phyloP scores from a whole-genome alignment of 2,888 invertebrate species.

The Pachliopta kotzebuea region DNA sequence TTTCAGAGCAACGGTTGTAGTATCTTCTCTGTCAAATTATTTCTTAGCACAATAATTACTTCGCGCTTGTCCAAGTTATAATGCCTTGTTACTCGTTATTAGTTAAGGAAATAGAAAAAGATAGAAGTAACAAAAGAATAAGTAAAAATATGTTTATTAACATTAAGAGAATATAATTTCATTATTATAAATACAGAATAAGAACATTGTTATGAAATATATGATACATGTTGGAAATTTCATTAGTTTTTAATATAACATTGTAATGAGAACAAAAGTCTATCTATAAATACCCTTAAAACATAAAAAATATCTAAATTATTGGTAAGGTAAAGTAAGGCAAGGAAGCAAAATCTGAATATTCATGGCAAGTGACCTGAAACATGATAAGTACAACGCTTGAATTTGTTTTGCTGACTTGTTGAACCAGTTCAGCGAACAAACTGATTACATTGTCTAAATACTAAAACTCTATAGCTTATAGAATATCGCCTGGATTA shows the following conservation, averaged over 20 bases:
- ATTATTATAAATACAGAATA: constrained; percentile 32
- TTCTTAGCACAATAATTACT: background rate
- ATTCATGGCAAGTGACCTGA: constrained; percentile 41
- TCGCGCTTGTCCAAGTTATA: background rate
- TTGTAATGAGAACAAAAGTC: constrained; percentile 32
- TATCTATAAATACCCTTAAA: constrained; percentile 37
- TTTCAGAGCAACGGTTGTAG: constrained; percentile 6
- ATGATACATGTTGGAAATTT: constrained; percentile 34
- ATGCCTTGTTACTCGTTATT: background rate
- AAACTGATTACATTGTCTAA: background rate
- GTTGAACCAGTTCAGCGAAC: constrained; percentile 8
- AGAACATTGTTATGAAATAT: constrained; percentile 33
- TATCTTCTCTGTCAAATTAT: constrained; percentile 11
- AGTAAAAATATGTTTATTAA: constrained; percentile 28
- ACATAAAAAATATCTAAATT: constrained; percentile 37
- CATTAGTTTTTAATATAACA: constrained; percentile 30
- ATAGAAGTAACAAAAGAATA: background rate
- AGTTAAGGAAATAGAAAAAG: background rate
- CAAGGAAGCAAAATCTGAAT: constrained; percentile 38
- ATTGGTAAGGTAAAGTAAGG: constrained; percentile 59
- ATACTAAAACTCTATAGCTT: background rate
- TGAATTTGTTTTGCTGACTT: constrained; percentile 6
- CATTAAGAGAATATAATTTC: constrained; percentile 27
- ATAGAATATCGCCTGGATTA: constrained; percentile 9
- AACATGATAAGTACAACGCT: constrained; percentile 5